phyloP scores from a whole-genome alignment of 2,113 vertebrate genomes.

The Megalops atlanticus region DNA sequence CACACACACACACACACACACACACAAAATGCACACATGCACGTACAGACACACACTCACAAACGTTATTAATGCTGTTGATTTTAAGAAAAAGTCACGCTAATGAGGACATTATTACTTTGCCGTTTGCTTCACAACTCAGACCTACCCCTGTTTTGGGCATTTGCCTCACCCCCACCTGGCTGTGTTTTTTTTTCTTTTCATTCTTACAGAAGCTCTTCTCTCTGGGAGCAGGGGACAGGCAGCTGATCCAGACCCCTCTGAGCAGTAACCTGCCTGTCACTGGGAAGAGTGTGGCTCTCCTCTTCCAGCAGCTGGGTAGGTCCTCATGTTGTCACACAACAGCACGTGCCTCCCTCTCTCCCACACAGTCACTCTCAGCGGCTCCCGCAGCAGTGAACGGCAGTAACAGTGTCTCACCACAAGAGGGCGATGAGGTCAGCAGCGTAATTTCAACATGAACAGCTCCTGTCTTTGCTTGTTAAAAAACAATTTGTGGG shows the following conservation, averaged over 20 bases:
- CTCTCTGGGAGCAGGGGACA: conserved; percentile 93
- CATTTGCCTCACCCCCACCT: not conserved
- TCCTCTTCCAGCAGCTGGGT: conserved; percentile 97
- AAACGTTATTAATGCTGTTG: too few relatives aligned
- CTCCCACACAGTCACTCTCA: conserved; percentile 4
- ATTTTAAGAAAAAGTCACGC: too few relatives aligned
- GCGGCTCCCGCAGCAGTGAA: not conserved
- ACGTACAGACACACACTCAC: too few relatives aligned
- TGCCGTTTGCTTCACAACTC: too few relatives aligned
- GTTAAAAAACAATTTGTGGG: too few relatives aligned
- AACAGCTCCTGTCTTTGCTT: too few relatives aligned
- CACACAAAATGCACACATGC: too few relatives aligned
- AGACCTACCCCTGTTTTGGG: conserved; percentile 17
- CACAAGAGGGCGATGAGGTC: too few relatives aligned
- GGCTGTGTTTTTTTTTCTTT: conserved; percentile 40
- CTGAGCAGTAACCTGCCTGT: conserved; percentile 88
- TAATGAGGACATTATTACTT: too few relatives aligned
- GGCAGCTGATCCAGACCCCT: conserved; percentile 96
- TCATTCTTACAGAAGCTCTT: conserved; percentile 92
- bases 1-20: too few relatives aligned
- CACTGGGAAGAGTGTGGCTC: conserved; percentile 88
- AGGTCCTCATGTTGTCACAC: too few relatives aligned
- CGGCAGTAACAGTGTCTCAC: not conserved
- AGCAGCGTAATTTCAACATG: not conserved
- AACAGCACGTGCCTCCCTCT: too few relatives aligned